These are phyloP conservation scores for Drepana falcataria DNA, from an alignment of 2,888 invertebrate species.

Conservation along the genomic window DNA sequence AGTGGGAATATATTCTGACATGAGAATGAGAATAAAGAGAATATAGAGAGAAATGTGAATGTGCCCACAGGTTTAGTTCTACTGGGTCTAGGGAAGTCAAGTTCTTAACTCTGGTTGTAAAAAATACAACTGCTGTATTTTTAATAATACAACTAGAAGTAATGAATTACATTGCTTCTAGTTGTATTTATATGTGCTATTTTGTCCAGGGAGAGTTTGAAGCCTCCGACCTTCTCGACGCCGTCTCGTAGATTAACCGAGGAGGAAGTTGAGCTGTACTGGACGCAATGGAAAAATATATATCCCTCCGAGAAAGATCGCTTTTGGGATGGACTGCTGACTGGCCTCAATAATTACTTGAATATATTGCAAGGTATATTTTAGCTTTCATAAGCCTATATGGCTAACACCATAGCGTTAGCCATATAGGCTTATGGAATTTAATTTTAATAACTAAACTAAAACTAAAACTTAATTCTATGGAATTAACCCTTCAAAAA, in stretches of 20 bases:
- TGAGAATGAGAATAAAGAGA: too few species aligned
- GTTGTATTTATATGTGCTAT: background rate
- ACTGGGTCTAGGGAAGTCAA: too few species aligned
- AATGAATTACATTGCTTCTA: too few species aligned
- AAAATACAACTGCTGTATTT: too few species aligned
- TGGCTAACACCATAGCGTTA: background rate
- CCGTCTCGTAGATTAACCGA: conserved; percentile 73
- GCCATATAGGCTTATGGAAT: background rate
- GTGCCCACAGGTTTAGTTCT: too few species aligned
- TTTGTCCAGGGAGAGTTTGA: conserved; percentile 48
- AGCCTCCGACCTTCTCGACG: conserved; percentile 66
- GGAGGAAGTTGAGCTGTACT: conserved; percentile 81
- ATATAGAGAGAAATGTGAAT: too few species aligned
- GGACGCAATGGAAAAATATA: conserved; percentile 81
- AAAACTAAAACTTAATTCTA: too few species aligned
- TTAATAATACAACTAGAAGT: too few species aligned
- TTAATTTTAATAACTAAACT: too few species aligned
- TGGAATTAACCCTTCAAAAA: too few species aligned
- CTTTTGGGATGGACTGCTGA: conserved; percentile 84
- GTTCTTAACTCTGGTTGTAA: too few species aligned
- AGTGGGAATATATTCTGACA: too few species aligned
- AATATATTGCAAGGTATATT: conserved; percentile 79
- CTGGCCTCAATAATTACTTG: conserved; percentile 82
- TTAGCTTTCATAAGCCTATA: background rate
- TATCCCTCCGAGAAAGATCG: conserved; percentile 81